Evolutionary conservation across 1,140 invertebrate genomes (phyloP).

Genomic region (Ridgeia piscesae): DNA sequence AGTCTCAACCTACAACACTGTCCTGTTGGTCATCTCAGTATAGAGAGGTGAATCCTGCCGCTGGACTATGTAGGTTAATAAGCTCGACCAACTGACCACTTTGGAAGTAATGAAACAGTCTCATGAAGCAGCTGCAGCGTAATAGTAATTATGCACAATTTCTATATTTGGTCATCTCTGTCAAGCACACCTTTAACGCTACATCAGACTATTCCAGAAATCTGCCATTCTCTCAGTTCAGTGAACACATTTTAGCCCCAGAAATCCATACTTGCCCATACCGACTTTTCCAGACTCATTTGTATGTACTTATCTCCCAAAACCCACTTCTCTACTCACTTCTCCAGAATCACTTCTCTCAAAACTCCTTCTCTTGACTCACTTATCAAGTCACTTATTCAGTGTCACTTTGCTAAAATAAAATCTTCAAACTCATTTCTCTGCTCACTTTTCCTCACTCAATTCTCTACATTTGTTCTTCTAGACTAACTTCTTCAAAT

Average conservation of each 20-base stretch:
- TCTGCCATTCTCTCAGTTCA: not conserved
- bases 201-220: not conserved
- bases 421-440: not conserved
- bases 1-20: not conserved
- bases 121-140: not conserved
- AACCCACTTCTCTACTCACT: not conserved
- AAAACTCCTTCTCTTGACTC: not conserved
- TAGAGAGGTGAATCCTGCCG: not conserved
- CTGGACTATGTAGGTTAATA: not conserved
- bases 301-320: too few relatives aligned
- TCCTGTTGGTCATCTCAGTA: not conserved
- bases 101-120: not conserved
- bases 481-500: too few relatives aligned
- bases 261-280: not conserved
- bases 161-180: not conserved
- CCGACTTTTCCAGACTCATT: too few relatives aligned
- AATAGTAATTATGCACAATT: not conserved
- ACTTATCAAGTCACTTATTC: not conserved
- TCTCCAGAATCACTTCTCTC: not conserved
- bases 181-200: not conserved
- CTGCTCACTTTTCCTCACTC: not conserved
- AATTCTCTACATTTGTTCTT: too few relatives aligned
- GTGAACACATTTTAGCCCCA: not conserved
- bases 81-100: not conserved
- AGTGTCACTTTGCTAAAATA: not conserved